These are phyloP conservation scores for Seriola rivoliana DNA, from an alignment of 2,113 vertebrate species.

Conservation along the genomic window DNA sequence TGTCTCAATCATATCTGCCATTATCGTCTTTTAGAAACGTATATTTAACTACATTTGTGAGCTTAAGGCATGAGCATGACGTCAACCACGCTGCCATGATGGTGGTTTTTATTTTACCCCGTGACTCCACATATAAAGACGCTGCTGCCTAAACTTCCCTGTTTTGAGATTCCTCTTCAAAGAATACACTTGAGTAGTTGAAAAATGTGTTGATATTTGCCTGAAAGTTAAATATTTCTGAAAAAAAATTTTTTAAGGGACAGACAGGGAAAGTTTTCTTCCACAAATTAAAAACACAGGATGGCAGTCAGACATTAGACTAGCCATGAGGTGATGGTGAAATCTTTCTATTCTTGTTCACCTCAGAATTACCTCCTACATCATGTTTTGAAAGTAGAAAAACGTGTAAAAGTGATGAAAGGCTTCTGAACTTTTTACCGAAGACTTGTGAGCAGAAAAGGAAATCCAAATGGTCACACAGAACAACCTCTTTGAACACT, in stretches of 20 bases:
- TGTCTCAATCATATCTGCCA: neutral
- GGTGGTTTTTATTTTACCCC: constrained; percentile 23
- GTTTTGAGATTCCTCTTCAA: constrained; percentile 8
- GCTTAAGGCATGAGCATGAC: constrained; percentile 69
- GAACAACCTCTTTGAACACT: constrained; percentile 53
- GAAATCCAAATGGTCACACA: constrained; percentile 10
- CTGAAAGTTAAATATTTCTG: constrained; percentile 8
- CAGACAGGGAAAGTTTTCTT: neutral
- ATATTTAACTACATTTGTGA: constrained; percentile 36
- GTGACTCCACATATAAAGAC: constrained; percentile 13
- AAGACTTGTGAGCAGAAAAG: constrained; percentile 1
- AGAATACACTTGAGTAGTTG: neutral
- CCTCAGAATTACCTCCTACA: constrained; percentile 37
- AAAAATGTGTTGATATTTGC: constrained; percentile 33
- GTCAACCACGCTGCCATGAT: constrained; percentile 19
- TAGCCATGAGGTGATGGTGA: constrained; percentile 9
- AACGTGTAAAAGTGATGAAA: constrained; percentile 7
- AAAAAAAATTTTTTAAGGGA: neutral
- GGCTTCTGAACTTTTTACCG: neutral
- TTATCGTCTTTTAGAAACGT: neutral
- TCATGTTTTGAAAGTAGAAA: constrained; percentile 25
- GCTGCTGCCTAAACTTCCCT: constrained; percentile 41
- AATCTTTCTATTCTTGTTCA: neutral
- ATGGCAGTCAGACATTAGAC: neutral
- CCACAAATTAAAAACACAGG: neutral